Conservation (phyloP, 2,113 vertebrate species). For the Mystacornis crossleyi region DNA sequence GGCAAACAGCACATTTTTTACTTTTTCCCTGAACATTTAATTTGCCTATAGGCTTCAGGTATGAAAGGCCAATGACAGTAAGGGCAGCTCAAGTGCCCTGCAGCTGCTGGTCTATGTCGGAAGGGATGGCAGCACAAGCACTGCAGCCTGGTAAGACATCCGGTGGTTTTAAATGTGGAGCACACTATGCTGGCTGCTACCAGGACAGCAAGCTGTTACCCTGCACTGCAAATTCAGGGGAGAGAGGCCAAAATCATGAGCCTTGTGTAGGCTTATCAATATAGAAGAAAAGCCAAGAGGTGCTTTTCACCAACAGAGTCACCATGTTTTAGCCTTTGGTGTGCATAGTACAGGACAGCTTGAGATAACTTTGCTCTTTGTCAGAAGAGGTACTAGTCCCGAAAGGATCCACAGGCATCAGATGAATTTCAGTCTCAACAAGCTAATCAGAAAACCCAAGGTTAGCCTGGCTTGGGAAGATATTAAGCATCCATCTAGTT, state of each 20-base stretch:
- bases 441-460: constrained; percentile 38
- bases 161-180: not conserved
- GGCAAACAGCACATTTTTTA: not conserved
- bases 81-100: not conserved
- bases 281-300: not conserved
- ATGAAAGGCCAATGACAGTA: not conserved
- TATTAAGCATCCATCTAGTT: constrained; percentile 18
- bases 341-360: not conserved
- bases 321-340: not conserved
- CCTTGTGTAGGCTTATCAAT: not conserved
- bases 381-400: not conserved
- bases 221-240: not conserved
- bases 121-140: not conserved
- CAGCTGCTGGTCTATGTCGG: accelerated
- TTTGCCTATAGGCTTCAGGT: not conserved
- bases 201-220: not conserved
- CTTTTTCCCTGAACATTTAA: not conserved
- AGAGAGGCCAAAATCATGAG: not conserved
- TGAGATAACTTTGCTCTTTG: not conserved
- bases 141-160: not conserved
- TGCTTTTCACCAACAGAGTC: not conserved
- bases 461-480: constrained; percentile 18
- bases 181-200: accelerated
- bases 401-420: constrained; percentile 10
- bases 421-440: constrained; percentile 38